Percentiles rank a stretch among this genome's conserved stretches.
Conservation (phyloP, 2,797 vertebrate genomes). For the Lepus townsendii region DNA sequence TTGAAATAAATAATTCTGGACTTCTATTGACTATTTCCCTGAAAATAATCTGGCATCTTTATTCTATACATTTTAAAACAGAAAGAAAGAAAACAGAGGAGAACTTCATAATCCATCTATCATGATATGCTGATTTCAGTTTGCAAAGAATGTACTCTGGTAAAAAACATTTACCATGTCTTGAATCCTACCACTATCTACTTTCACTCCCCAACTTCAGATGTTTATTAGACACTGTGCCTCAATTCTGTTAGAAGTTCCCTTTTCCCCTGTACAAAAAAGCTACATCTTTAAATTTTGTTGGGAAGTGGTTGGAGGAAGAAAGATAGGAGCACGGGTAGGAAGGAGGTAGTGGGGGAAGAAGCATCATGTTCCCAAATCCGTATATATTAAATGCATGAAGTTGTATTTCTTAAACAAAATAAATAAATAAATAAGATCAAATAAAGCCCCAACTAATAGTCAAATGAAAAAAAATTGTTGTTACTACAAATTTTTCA, state of each 20-base stretch:
- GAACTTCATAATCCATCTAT: background rate
- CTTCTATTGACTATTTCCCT: background rate
- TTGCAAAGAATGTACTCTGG: background rate
- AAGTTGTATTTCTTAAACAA: too few relatives aligned
- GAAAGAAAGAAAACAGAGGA: background rate
- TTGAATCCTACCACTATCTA: background rate
- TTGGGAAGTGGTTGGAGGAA: too few relatives aligned
- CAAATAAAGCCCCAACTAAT: too few relatives aligned
- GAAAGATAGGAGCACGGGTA: too few relatives aligned
- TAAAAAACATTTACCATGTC: background rate
- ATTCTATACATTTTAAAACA: constrained; percentile 25
- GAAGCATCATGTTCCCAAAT: too few relatives aligned
- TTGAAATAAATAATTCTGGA: background rate
- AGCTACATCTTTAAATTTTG: background rate
- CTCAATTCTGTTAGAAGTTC: background rate
- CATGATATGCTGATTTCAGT: background rate
- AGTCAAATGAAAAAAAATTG: too few relatives aligned
- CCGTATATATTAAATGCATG: too few relatives aligned
- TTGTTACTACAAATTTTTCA: constrained; percentile 27
- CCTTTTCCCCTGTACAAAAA: constrained; percentile 12
- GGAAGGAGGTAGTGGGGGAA: too few relatives aligned
- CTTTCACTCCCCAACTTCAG: background rate
- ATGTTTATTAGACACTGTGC: background rate
- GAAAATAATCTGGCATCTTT: background rate
- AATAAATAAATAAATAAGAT: too few relatives aligned